Base-by-base conservation (phyloP, 2,888 invertebrate species). In the Platerodrilus igneus region DNA sequence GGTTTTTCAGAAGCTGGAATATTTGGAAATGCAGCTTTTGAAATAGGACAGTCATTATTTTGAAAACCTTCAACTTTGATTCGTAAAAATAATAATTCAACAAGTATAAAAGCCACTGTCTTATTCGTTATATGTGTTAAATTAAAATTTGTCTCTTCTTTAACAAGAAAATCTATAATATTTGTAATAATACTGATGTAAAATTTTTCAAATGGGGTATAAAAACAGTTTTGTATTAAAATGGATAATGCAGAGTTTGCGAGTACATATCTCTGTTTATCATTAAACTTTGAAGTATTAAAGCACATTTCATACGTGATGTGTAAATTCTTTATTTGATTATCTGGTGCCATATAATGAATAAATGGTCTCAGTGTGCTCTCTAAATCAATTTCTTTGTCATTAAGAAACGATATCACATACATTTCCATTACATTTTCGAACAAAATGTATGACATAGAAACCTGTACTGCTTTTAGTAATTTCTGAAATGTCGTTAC, bases 1-100 rank as follows among this genome's bases (percentile, higher is more conserved):
- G 66, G 62, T 39, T 57, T 65, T 2, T 61, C 64, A 3, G 56
- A 54, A 28, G 51, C 41, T 2, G 58, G 40, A 3, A 52, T 47
- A 4, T 40, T 37, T 2, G 36, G 42, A 28, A 53, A 54, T 11
- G 57, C 53, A 8, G 62, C 64, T 31, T 34, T 45, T 6, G 60
- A 55, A 25, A 72, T 67, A 2, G 46, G 31, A 43, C 64, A 63
- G 5, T 46, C 37, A 39, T 58, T 58, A 25, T 50, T 45, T n/a
- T 48, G 47, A 14, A 59, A 44, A 19, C 48, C 50, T 18, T 40
- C 48, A 21, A 58, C 48, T 3, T 61, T 54, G 25, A 64, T 50
- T 31, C 62, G 50, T 16, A 54, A 46, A 53, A 64, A 66, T 17
- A 67, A 40, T 11, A 60, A 32, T 50, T 66, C 64, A n/a, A 64